Evolutionary conservation across 2,888 invertebrate genomes (phyloP).

Genomic region (Hyposoter dolosus): DNA sequence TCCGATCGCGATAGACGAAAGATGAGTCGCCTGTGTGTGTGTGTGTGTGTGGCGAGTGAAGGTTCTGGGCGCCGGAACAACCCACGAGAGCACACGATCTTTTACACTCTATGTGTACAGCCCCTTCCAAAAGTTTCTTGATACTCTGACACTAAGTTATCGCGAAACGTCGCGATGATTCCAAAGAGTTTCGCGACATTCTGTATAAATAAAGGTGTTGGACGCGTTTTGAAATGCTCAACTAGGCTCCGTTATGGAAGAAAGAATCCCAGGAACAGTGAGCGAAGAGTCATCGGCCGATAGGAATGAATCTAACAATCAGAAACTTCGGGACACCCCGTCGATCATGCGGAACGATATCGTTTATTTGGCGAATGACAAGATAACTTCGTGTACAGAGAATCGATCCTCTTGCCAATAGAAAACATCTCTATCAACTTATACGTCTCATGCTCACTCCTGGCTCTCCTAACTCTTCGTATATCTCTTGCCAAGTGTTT

Average conservation of each 20-base stretch:
- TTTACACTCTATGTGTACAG: neutral
- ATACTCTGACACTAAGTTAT: too few relatives aligned
- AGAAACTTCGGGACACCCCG: conserved; percentile 77
- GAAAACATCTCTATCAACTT: conserved; percentile 4
- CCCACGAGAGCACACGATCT: conserved; percentile 21
- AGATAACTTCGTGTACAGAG: conserved; percentile 56
- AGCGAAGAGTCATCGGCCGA: conserved; percentile 73
- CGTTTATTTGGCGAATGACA: conserved; percentile 80
- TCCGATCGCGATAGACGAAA: conserved; percentile 58
- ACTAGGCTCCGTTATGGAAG: conserved; percentile 27
- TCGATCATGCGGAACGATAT: conserved; percentile 79
- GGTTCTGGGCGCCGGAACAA: conserved; percentile 43
- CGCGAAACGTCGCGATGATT: too few relatives aligned
- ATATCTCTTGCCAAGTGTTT: neutral
- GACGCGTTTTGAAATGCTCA: conserved; percentile 6
- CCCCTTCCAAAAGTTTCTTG: neutral
- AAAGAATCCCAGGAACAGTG: conserved; percentile 48
- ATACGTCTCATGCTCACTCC: conserved; percentile 4
- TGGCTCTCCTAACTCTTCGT: neutral
- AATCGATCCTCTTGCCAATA: neutral
- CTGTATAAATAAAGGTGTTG: neutral
- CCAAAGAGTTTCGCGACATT: neutral
- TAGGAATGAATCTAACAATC: conserved; percentile 78
- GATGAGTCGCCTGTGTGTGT: conserved; percentile 46
- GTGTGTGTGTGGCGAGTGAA: conserved; percentile 5